Base-by-base conservation (phyloP, 2,797 vertebrate species). In the Sphaeramia orbicularis region DNA sequence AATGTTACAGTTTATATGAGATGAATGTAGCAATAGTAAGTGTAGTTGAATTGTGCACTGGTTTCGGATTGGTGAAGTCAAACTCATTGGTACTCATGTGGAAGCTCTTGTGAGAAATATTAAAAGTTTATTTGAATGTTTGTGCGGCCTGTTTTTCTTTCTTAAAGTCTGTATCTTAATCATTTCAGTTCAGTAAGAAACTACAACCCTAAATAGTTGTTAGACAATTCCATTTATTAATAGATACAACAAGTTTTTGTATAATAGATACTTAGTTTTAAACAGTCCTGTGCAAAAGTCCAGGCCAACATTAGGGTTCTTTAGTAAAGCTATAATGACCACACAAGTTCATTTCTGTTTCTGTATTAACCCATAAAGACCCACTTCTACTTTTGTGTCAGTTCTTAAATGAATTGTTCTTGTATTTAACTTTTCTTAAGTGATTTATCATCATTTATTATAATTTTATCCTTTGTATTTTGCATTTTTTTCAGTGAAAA, bases 61-160 rank as follows among this genome's bases (percentile, higher is more conserved):
- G 92, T 95, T 93, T 91, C 79, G 78, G 64, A 83, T 81, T 65
- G 69, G 71, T 86, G 76, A 82, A 65, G 55, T 75, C 53, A 60
- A 80, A 78, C 81, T 81, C 76, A 66, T 68, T 62, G 82, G 84
- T 87, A 86, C 88, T 86, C 76, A 52, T 90, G 82, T 90, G 78
- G 73, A 88, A 88, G 83, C 69, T 86, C 93, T 95, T 93, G 93
- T 93, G 90, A 95, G 91, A 95, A 93, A 94, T 93, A 97, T 96
- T 96, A 96, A 98, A 96, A 87, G 72, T 80, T 91, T 82, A 85
- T 89, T 86, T 85, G 69, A 87, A 80, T 51, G 35, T 73, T 70
- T 62, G 21, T 13, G 13, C 13, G 59, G 4, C 12, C 27, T 71
- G 59, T 69, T 51, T 74, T 65, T 67, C 18, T 74, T 67, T 56